Evolutionary conservation across 2,888 invertebrate genomes (phyloP).

Genomic region (Odiellus spinosus): DNA sequence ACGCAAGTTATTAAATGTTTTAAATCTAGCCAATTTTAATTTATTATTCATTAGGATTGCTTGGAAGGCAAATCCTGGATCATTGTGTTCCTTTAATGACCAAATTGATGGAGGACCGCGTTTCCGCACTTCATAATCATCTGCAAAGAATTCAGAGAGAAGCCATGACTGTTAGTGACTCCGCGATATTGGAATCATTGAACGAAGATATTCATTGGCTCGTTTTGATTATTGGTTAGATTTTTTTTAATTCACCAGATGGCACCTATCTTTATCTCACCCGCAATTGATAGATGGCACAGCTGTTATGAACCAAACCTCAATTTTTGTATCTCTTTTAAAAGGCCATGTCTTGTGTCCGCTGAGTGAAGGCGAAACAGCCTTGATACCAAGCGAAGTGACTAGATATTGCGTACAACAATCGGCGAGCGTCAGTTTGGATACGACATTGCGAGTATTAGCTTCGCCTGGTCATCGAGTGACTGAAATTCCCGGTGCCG

Average conservation of each 20-base stretch:
- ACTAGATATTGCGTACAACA: constrained; percentile 45
- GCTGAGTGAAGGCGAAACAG: constrained; percentile 48
- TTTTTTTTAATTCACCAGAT: neutral
- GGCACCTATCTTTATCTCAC: neutral
- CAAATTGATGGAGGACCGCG: constrained; percentile 48
- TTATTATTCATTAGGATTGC: constrained; percentile 22
- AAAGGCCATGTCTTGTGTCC: constrained; percentile 47
- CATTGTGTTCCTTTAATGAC: constrained; percentile 38
- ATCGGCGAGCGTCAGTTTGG: constrained; percentile 33
- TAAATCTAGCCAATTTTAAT: too few relatives aligned
- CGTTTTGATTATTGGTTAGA: constrained; percentile 45
- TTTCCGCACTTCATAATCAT: constrained; percentile 38
- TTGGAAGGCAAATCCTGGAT: constrained; percentile 32
- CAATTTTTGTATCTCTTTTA: constrained; percentile 15
- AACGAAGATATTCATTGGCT: constrained; percentile 87
- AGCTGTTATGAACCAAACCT: neutral
- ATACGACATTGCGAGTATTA: constrained; percentile 30
- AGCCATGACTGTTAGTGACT: constrained; percentile 21
- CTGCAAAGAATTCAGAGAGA: constrained; percentile 31
- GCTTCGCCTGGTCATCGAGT: constrained; percentile 25
- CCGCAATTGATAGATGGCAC: neutral
- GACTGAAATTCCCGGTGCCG: constrained; percentile 28
- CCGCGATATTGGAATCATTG: constrained; percentile 35
- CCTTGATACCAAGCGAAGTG: constrained; percentile 47
- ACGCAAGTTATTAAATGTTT: too few relatives aligned